Base-by-base conservation (phyloP, 2,888 invertebrate species). In the Cosmopolites sordidus region DNA sequence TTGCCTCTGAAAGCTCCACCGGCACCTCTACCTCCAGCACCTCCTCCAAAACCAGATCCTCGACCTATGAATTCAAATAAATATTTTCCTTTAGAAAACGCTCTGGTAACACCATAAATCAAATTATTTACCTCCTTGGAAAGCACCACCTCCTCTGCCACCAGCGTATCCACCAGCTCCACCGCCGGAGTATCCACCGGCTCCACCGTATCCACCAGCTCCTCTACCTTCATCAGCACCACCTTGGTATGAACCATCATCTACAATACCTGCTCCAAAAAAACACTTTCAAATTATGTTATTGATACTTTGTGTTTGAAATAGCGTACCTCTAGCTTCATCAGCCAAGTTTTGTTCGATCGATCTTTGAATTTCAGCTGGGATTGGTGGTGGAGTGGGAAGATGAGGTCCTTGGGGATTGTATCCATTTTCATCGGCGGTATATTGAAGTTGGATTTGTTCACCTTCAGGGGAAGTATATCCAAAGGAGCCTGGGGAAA, bases 301-400 rank as follows among this genome's bases (percentile, higher is more conserved):
- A n/a, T n/a, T n/a, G n/a, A n/a, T n/a, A n/a, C n/a, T n/a, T n/a
- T n/a, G n/a, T 22, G 4, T 22, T 22, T 22, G 22, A 22, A 3
- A 22, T 2, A 14, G 39, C 43, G 38, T 49, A 55, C 64, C 67
- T 48, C 64, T 58, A 16, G 66, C 67, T 57, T 67, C 69, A 38
- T 66, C 66, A n/a, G 62, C 64, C 16, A 64, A 60, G 51, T 68
- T 66, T 43, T 65, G 63, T 52, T 67, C 65, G 39, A 67, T 59
- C 8, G 66, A 59, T 48, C 76, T 74, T 39, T 78, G 73, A 61
- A 81, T 81, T 17, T 76, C 80, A 56, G 77, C 78, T 1, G 81
- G 81, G 58, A 82, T 80, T 33, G 81, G 81, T 0, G 81, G 81
- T 0, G 81, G 76, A 0, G 80, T 80, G 12, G 81, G 82, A 17